phyloP scores from a whole-genome alignment of 2,888 invertebrate genomes.

The Plebejus anna region DNA sequence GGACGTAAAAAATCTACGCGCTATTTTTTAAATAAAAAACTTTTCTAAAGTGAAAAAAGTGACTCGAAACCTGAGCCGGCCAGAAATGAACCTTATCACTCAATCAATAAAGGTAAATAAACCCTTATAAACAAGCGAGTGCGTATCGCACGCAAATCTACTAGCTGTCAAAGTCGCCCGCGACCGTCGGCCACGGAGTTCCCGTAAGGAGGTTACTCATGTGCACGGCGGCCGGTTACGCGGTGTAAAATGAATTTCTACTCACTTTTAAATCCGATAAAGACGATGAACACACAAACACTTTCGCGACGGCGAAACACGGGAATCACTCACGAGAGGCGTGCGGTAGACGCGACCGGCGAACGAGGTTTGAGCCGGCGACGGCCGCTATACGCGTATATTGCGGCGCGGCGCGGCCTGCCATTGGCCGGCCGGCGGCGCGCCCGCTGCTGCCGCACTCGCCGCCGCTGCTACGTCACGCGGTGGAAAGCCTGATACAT shows the following conservation, averaged over 20 bases:
- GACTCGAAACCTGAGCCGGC: not conserved
- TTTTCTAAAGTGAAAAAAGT: not conserved
- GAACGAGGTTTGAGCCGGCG: slow-evolving; percentile 57
- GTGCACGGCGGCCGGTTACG: slow-evolving; percentile 37
- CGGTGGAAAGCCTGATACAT: slow-evolving; percentile 58
- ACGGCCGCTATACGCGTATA: slow-evolving; percentile 61
- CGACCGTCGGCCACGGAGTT: slow-evolving; percentile 28
- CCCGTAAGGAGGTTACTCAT: slow-evolving; percentile 28
- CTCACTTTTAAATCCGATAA: slow-evolving; percentile 56
- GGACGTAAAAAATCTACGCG: slow-evolving; percentile 16
- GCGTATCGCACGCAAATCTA: slow-evolving; percentile 39
- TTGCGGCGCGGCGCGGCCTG: slow-evolving; percentile 44
- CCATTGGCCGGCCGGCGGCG: slow-evolving; percentile 58
- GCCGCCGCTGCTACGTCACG: slow-evolving; percentile 57
- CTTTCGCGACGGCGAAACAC: slow-evolving; percentile 48
- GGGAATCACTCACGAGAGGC: slow-evolving; percentile 41
- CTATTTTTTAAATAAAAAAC: slow-evolving; percentile 1
- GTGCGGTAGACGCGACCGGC: slow-evolving; percentile 57
- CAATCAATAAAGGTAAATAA: slow-evolving; percentile 42
- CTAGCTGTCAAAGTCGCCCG: slow-evolving; percentile 34
- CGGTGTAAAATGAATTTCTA: slow-evolving; percentile 41
- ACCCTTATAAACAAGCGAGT: slow-evolving; percentile 40
- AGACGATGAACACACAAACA: slow-evolving; percentile 47
- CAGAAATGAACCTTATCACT: slow-evolving; percentile 35
- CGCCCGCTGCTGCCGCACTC: slow-evolving; percentile 52